Conservation (phyloP, 2,797 vertebrate species). For the Macroramphosus scolopax region DNA sequence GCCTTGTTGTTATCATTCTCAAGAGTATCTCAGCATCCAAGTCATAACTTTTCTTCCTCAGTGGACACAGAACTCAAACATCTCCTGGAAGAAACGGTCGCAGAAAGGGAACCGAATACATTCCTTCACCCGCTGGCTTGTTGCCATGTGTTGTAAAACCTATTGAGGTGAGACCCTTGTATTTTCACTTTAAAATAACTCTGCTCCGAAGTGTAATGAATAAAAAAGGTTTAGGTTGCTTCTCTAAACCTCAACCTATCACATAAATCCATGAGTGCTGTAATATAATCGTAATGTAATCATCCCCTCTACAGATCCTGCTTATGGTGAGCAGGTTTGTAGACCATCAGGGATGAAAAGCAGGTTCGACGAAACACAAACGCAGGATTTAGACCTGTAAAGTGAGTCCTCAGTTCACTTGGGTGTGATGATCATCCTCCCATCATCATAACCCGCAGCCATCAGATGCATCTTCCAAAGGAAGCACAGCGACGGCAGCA, state of each 20-base stretch:
- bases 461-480: conserved; percentile 44
- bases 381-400: too few species aligned
- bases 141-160: conserved; percentile 36
- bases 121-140: conserved; percentile 18
- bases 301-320: neutral
- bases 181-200: conserved; percentile 17
- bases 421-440: conserved; percentile 41
- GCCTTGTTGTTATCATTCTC: conserved; percentile 48
- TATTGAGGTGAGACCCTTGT: conserved; percentile 13
- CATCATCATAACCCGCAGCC: conserved; percentile 48
- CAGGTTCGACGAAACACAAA: too few species aligned
- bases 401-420: conserved; percentile 27
- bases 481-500: conserved; percentile 42
- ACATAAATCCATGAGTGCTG: conserved; percentile 9
- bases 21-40: conserved; percentile 34
- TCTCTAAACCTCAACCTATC: conserved; percentile 26
- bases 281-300: neutral
- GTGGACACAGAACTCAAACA: conserved; percentile 22
- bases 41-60: conserved; percentile 28
- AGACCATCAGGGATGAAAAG: too few species aligned
- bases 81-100: conserved; percentile 42
- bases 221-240: conserved; percentile 24
- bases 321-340: too few species aligned
- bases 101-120: too few species aligned
- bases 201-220: conserved; percentile 18